These are phyloP conservation scores for Drosophila paracracens DNA, from an alignment of 2,888 invertebrate species.

Conservation along the genomic window DNA sequence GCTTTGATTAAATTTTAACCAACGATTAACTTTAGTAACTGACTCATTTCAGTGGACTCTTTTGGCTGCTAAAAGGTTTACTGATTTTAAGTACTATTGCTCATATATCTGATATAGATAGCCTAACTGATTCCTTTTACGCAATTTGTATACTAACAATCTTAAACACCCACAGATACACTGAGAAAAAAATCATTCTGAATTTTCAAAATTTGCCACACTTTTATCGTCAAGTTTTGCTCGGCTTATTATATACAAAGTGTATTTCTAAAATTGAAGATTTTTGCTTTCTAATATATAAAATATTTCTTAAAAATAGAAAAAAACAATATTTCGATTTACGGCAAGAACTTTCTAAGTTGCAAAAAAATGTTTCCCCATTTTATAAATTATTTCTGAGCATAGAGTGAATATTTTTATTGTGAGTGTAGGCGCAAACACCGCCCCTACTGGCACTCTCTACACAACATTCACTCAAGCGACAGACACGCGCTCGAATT, in stretches of 20 bases:
- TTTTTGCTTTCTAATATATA: neutral
- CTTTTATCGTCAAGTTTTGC: neutral
- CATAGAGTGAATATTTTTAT: neutral
- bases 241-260: accelerated
- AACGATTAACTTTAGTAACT: neutral
- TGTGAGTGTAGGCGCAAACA: neutral
- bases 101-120: neutral
- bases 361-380: neutral
- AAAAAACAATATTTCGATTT: neutral
- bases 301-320: neutral
- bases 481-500: conserved; percentile 69
- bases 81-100: neutral
- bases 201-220: neutral
- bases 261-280: neutral
- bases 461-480: conserved; percentile 60
- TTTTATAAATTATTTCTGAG: neutral
- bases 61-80: neutral
- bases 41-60: neutral
- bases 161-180: neutral
- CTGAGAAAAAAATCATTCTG: neutral
- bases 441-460: conserved; percentile 7
- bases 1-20: neutral
- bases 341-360: neutral
- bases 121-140: neutral
- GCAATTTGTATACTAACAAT: neutral